phyloP scores from a whole-genome alignment of 2,113 vertebrate species.

The Sebastes schlegelii region DNA sequence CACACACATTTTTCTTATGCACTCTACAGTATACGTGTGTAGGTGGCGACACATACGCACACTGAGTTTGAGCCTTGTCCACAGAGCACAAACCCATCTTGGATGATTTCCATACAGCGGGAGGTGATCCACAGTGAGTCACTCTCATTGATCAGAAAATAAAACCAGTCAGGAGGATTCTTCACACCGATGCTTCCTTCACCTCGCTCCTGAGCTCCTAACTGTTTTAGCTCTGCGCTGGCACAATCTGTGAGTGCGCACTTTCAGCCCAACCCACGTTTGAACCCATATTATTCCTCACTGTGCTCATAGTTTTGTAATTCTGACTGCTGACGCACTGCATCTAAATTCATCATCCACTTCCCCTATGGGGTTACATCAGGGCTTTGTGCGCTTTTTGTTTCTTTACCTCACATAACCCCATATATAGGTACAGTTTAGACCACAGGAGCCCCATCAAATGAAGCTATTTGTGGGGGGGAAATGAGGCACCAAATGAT shows the following conservation, averaged over 20 bases:
- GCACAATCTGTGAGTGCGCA: constrained; percentile 36
- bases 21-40: constrained; percentile 25
- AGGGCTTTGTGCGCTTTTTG: constrained; percentile 33
- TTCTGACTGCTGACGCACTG: constrained; percentile 74
- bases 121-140: constrained; percentile 62
- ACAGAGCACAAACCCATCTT: constrained; percentile 13
- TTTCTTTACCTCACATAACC: constrained; percentile 23
- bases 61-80: constrained; percentile 26
- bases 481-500: constrained; percentile 26
- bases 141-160: constrained; percentile 64
- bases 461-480: constrained; percentile 21
- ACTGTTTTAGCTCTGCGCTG: constrained; percentile 45
- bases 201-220: constrained; percentile 13
- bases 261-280: constrained; percentile 64
- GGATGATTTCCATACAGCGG: constrained; percentile 8
- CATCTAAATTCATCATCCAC: constrained; percentile 68
- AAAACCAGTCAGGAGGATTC: constrained; percentile 50
- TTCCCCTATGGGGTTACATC: constrained; percentile 54
- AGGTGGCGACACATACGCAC: constrained; percentile 43
- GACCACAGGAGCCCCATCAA: constrained; percentile 7
- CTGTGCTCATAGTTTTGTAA: constrained; percentile 61
- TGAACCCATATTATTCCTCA: constrained; percentile 57
- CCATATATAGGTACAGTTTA: constrained; percentile 7
- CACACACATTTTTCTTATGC: constrained; percentile 21
- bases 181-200: constrained; percentile 30